Percentiles rank a stretch among this genome's conserved stretches.
phyloP scores from a whole-genome alignment of 92 coral and sea anemone species.

The Bergia puertoricense region DNA sequence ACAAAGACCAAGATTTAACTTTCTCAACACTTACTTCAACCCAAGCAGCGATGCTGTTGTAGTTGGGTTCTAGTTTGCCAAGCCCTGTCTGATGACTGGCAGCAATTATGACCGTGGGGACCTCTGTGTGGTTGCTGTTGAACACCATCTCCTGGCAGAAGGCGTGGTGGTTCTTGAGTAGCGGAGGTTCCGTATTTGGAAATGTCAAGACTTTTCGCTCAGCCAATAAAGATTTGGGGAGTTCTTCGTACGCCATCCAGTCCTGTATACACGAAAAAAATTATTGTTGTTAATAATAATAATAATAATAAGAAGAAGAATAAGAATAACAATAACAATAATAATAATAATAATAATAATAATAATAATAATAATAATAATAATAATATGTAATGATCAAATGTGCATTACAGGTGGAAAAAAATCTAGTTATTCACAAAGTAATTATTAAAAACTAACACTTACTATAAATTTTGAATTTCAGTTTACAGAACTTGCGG shows the following conservation, averaged over 20 bases:
- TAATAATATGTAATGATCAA: too few species aligned
- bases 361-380: too few species aligned
- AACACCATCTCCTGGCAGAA: slow-evolving; percentile 62
- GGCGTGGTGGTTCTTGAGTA: slow-evolving; percentile 51
- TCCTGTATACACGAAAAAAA: slow-evolving; percentile 31
- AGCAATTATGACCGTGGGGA: slow-evolving; percentile 72
- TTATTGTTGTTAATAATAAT: too few species aligned
- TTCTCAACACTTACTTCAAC: slow-evolving; percentile 51
- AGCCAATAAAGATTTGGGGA: slow-evolving; percentile 46
- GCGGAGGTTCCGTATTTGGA: slow-evolving; percentile 50
- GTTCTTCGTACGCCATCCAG: slow-evolving; percentile 60
- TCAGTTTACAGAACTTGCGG: not conserved
- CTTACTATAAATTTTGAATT: too few species aligned
- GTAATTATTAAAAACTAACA: too few species aligned
- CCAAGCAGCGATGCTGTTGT: slow-evolving; percentile 80
- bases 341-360: too few species aligned
- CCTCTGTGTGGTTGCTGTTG: slow-evolving; percentile 40
- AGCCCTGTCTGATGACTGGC: slow-evolving; percentile 62
- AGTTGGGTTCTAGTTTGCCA: slow-evolving; percentile 54
- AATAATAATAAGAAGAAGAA: not conserved
- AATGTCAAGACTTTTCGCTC: slow-evolving; percentile 46
- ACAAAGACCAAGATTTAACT: not conserved
- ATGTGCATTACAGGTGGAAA: too few species aligned
- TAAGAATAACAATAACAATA: not conserved
- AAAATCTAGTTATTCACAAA: too few species aligned